phyloP scores from a whole-genome alignment of 2,113 vertebrate species.

The Macrotus californicus region DNA sequence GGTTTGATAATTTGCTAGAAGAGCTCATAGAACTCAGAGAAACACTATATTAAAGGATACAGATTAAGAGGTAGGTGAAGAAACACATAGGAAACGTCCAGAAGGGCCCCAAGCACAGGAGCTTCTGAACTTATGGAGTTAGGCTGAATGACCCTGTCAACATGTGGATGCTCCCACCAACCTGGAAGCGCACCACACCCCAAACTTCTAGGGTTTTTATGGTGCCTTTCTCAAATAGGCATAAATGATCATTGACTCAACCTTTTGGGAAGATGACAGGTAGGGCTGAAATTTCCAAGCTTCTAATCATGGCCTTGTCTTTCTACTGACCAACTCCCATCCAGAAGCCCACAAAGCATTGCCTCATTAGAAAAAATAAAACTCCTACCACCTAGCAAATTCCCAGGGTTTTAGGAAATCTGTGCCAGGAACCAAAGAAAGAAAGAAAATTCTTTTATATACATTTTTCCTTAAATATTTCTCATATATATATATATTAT shows the following conservation, averaged over 20 bases:
- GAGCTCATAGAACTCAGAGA: too few species aligned
- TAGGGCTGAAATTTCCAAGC: background rate
- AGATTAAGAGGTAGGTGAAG: background rate
- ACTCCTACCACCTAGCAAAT: background rate
- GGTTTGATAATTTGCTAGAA: too few species aligned
- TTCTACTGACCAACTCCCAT: background rate
- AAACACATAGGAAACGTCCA: background rate
- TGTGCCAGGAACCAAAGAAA: background rate
- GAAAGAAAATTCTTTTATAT: background rate
- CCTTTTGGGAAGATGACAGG: background rate
- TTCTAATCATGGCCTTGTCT: background rate
- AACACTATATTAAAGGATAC: background rate
- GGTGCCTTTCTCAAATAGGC: background rate
- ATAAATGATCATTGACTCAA: background rate
- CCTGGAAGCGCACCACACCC: background rate
- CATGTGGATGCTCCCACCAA: background rate
- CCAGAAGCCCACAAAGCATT: background rate
- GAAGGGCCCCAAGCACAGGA: background rate
- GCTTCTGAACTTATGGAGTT: background rate
- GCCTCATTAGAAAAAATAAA: background rate
- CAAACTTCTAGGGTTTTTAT: background rate
- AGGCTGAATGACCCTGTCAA: background rate
- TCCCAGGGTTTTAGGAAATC: background rate
- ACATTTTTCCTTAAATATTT: background rate
- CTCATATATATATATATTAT: too few species aligned